Base-by-base conservation (phyloP, 2,888 invertebrate genomes). In the Blera fallax region DNA sequence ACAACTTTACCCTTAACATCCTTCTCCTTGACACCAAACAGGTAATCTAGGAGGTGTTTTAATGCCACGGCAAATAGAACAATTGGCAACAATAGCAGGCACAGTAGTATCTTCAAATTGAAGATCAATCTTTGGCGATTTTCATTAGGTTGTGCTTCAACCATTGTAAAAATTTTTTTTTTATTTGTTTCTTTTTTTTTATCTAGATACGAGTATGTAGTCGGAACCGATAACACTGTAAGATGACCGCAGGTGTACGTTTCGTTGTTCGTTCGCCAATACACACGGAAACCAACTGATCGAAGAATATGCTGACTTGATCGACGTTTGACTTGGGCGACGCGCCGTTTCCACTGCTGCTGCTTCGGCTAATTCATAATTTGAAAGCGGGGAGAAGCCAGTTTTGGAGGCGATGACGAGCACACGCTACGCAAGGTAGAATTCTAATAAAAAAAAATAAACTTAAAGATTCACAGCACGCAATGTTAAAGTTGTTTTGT, bases 1-100 rank as follows among this genome's bases (percentile, higher is more conserved):
- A 91, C 92, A 82, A 91, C 92, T 88, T 92, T 90, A 48, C 91
- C 92, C 87, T 88, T 89, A 21, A 91, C 90, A 88, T 92, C 91
- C 89, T 91, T 91, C 80, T 91, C 91, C 87, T 89, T 90, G 7
- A 88, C 77, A 3, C 89, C 89, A 54, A 91, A 91, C 27, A 91
- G 88, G 79, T 91, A 92, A 87, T 91, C 91, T 88, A 91, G 77
- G 34, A 91, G 83, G 88, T 91, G 91, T 77, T 91, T 91, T 1
- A 91, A 89, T 10, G 89, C 88, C 16, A 92, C 90, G 0, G 90
- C 90, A 29, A 91, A 89, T 32, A 91, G 60, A 8, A 91, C 88
- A 62, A 92, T 52, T 0, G 91, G 91, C 87, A 91, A 74, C n/a
- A 91, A 45, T 40, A 92, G n/a, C 21, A 91, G 77, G 37, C 89